These are phyloP conservation scores for Lophochroa leadbeateri DNA, from an alignment of 2,113 vertebrate genomes.

Conservation along the genomic window DNA sequence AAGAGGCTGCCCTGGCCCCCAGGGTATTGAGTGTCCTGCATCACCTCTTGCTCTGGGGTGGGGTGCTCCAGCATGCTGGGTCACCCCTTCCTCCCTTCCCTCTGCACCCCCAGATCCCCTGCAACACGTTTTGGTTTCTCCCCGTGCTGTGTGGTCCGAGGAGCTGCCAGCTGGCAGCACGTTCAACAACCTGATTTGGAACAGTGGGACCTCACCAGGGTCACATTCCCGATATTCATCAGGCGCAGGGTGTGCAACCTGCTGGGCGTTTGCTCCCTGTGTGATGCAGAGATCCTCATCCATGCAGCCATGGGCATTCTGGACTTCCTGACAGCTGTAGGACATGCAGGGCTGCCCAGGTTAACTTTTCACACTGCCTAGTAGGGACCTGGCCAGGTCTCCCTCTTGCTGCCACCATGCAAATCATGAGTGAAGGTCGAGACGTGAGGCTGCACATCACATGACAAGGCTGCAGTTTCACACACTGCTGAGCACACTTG, in stretches of 20 bases:
- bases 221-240: fast-evolving
- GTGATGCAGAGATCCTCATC: neutral
- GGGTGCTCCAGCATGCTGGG: neutral
- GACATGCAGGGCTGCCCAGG: fast-evolving
- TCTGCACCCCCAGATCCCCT: neutral
- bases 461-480: neutral
- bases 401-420: neutral
- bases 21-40: neutral
- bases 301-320: fast-evolving
- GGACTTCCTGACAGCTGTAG: neutral
- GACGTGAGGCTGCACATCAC: neutral
- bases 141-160: neutral
- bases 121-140: neutral
- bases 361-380: neutral
- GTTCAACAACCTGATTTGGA: neutral
- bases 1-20: neutral
- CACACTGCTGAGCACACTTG: neutral
- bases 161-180: fast-evolving
- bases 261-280: neutral
- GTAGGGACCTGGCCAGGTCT: neutral
- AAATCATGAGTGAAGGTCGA: neutral
- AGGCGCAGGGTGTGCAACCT: fast-evolving
- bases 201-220: neutral
- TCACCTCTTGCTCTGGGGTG: fast-evolving
- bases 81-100: neutral